Evolutionary conservation across 2,888 invertebrate genomes (phyloP).

Genomic region (Heteromyza rotundicornis): DNA sequence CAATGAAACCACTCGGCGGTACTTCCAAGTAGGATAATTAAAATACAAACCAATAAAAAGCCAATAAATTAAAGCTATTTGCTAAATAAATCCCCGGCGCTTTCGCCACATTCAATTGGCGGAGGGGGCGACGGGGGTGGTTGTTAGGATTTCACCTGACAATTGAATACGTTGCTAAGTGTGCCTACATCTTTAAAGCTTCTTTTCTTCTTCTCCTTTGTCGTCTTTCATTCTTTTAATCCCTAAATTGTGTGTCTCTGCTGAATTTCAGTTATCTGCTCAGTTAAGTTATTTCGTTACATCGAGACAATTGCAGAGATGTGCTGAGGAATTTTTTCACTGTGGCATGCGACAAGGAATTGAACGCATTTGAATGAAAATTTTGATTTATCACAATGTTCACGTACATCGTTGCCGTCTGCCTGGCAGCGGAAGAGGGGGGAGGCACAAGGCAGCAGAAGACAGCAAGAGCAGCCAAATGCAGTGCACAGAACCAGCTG

Average conservation of each 20-base stretch:
- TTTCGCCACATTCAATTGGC: too few relatives aligned
- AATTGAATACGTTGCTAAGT: background rate
- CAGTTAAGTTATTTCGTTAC: background rate
- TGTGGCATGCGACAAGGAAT: conserved; percentile 3
- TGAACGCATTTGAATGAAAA: conserved; percentile 7
- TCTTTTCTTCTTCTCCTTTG: background rate
- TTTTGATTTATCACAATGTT: conserved; percentile 1
- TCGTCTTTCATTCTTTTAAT: background rate
- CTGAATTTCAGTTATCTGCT: background rate
- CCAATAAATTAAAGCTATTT: too few relatives aligned
- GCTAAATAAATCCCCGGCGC: too few relatives aligned
- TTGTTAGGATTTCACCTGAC: background rate
- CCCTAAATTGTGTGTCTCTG: background rate
- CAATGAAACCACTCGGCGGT: background rate
- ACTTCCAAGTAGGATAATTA: background rate
- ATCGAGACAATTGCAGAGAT: background rate
- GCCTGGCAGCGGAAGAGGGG: background rate
- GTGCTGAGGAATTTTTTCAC: background rate
- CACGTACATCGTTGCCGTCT: background rate
- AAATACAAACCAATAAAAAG: too few relatives aligned
- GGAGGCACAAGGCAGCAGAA: too few relatives aligned
- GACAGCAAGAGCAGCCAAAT: too few relatives aligned
- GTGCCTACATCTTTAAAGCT: background rate
- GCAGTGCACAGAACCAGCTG: too few relatives aligned
- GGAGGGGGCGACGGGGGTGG: too few relatives aligned